Evolutionary conservation across 2,888 invertebrate species (phyloP), one percentile per base, ranked within the genome.

Genomic region (Acanthoscelides obtectus): DNA sequence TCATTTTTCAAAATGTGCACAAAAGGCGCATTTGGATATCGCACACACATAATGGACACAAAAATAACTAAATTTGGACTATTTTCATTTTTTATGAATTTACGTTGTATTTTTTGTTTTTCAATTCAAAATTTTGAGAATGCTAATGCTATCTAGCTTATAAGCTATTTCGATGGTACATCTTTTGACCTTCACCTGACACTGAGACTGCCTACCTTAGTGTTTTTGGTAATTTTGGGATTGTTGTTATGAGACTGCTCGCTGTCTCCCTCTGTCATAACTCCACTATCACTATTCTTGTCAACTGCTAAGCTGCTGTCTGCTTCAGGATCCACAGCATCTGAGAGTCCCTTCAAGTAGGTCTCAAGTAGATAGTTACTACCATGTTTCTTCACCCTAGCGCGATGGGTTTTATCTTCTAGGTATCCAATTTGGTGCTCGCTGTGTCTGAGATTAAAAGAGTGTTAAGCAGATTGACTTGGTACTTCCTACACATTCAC

Each of bases 351-450:
- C 77, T 88, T 88, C 66, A 94, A 87, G 82, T 94, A 94, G 0
- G 94, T 92, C 83, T 94, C 93, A 20, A 94, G 86, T 68, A 94
- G 87, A 83, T 94, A 94, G 84, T 94, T 94, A 75, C 92, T 92
- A 20, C 94, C 94, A 81, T 93, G 90, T 80, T 92, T 92, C 76
- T 91, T 89, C 85, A 92, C 91, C 68, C 93, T 87, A 67, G 88
- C 89, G 76, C 90, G 89, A 84, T 94, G 94, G 25, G 93, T 91
- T 81, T 93, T 92, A 81, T 93, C 92, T 86, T 94, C 94, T 78
- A 93, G 89, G 80, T 90, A 90, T 75, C 92, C 92, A 78, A 95
- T 95, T 80, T 94, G 89, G 80, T 91, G 90, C 82, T 95, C 94
- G 75, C 84, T 86, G 72, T 85, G 84, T 72, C 86, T 86, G 75